Conservation (phyloP, 1,140 invertebrate genomes). For the Brachionus calyciflorus region DNA sequence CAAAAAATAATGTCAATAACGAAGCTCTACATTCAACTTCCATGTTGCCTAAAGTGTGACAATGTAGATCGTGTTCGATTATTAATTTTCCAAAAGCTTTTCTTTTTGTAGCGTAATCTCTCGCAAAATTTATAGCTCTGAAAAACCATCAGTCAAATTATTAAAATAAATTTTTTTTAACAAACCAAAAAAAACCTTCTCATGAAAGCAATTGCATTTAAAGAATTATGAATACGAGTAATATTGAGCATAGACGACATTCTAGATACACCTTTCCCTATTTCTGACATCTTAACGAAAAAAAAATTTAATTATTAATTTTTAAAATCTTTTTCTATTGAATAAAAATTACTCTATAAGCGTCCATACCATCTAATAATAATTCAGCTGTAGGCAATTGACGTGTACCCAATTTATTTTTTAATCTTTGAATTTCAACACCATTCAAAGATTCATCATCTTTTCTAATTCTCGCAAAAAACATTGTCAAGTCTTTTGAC, state of each 20-base stretch:
- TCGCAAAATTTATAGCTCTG: slow-evolving; percentile 63
- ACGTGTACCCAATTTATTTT: slow-evolving; percentile 66
- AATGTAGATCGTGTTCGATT: slow-evolving; percentile 63
- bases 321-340: not conserved
- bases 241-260: slow-evolving; percentile 67
- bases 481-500: slow-evolving; percentile 64
- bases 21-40: slow-evolving; percentile 56
- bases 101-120: slow-evolving; percentile 64
- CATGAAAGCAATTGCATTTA: slow-evolving; percentile 61
- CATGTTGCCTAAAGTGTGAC: slow-evolving; percentile 63
- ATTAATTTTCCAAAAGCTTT: slow-evolving; percentile 63
- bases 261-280: slow-evolving; percentile 64
- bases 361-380: slow-evolving; percentile 64
- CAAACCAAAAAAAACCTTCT: slow-evolving; percentile 58
- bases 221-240: slow-evolving; percentile 66
- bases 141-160: too few relatives aligned
- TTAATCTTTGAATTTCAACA: slow-evolving; percentile 64
- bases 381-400: slow-evolving; percentile 68
- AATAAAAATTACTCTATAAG: slow-evolving; percentile 57
- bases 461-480: slow-evolving; percentile 60
- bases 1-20: slow-evolving; percentile 52
- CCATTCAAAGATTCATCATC: slow-evolving; percentile 62
- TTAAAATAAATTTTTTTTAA: not conserved
- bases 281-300: slow-evolving; percentile 62
- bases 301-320: not conserved